Evolutionary conservation across 2,888 invertebrate genomes (phyloP), one percentile per base, ranked within the genome.

Genomic region (Morpho deidamia): DNA sequence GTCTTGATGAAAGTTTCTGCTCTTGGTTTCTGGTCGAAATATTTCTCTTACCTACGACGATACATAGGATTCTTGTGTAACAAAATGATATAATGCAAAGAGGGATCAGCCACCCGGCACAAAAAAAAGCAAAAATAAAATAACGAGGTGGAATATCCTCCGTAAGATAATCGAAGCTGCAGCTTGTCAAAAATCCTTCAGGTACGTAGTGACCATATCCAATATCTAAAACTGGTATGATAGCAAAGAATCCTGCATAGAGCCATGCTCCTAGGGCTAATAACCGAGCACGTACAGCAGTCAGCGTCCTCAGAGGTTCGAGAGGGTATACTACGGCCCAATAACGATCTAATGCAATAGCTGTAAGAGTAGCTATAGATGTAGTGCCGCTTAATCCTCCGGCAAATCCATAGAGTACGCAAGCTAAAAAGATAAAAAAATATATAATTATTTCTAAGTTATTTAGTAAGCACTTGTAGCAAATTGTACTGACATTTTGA

Each of bases 131-230:
- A 63, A 95, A 91, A 70, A 96, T 95, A 72, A 95, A 96, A 56
- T 91, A 90, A 47, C 92, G 91, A 1, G 92, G 92, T 0, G 76
- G 72, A 0, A 79, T 68, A 51, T 92, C 91, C n/a, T 92, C 91
- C 0, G 94, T 92, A 45, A 96, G 90, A 70, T 96, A 97, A 78
- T 96, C 96, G 73, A 95, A 96, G 69, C 96, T 95, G 81, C 96
- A 97, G 67, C 95, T 94, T 12, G 95, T 96, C 56, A 96, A 90
- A 71, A 92, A 95, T 1, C 95, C 96, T 76, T 96, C 96, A 7
- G 96, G 95, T 11, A 95, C 94, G 81, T 96, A 97, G 37, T 89
- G 90, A 14, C 94, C 94, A 63, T 95, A 91, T 8, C 95, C 95
- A 42, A 95, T 88, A 67, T 93, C 90, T 32, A 93, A 72, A 0